Base-by-base conservation (phyloP, 2,797 vertebrate genomes). In the Poeciliopsis infans region DNA sequence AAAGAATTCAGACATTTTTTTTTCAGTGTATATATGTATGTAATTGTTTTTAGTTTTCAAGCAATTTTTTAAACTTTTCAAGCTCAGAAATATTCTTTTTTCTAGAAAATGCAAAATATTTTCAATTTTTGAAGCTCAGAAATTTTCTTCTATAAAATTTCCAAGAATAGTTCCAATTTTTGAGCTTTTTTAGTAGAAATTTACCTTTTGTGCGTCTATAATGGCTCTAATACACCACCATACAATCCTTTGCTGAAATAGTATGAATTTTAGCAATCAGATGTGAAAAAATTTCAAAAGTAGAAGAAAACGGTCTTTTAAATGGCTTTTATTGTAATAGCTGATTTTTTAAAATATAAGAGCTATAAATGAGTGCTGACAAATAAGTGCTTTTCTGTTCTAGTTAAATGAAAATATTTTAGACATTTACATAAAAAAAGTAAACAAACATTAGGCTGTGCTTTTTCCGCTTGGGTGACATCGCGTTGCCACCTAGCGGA, bases 401-500 rank as follows among this genome's bases (percentile, higher is more conserved):
- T 7, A 79, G 47, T 59, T 15, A 79, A 79, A 81, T 76, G 20
- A 18, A 84, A 77, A 76, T 75, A 47, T 79, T 74, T 82, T n/a
- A 85, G 86, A 87, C 87, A 82, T 72, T 74, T 79, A 86, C 72
- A 83, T 80, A 39, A 76, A 76, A 78, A 86, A 57, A 45, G 13
- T 13, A 76, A 84, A 31, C 2, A 31, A 57, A 23, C 12, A 45
- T 10, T 2, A 45, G 55, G 18, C 46, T 33, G 51, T 82, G 43
- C 5, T 45, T 80, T 72, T 41, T 66, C 51, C 16, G 13, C 18
- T n/a, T 39, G n/a, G 28, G 74, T 81, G 82, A 75, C 43, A 0
- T 15, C 7, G 73, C 68, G 43, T 15, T 15, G 88, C 90, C 93
- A 85, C 89, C 92, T 90, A 79, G 75, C 89, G 92, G 49, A 81